Percentiles rank a stretch among this genome's conserved stretches.
phyloP scores from a whole-genome alignment of 2,888 invertebrate species.

The Lucinisca nassula region DNA sequence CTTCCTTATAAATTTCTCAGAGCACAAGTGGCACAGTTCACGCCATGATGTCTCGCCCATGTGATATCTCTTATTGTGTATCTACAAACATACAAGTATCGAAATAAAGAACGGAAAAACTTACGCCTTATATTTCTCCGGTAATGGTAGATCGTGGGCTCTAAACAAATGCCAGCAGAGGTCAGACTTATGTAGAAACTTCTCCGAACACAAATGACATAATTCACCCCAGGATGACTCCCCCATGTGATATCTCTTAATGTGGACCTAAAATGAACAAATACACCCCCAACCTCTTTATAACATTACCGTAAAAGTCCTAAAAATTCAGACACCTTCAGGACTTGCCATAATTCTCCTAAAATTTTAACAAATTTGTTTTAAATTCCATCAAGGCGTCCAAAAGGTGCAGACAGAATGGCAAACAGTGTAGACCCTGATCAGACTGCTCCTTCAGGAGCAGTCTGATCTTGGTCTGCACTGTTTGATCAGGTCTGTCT shows the following conservation, averaged over 20 bases:
- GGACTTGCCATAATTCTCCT: no score
- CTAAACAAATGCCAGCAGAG: conserved; percentile 66
- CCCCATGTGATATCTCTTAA: conserved; percentile 9
- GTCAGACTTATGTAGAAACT: conserved; percentile 66
- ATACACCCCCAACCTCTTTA: no score
- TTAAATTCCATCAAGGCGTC: no score
- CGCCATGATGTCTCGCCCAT: conserved; percentile 38
- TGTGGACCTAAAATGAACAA: not conserved
- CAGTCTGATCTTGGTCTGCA: no score
- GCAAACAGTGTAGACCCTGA: no score
- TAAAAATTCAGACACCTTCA: no score
- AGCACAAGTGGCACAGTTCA: conserved; percentile 69
- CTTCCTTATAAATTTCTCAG: conserved; percentile 68
- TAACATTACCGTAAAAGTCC: no score
- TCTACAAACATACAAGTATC: not conserved
- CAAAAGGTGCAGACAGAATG: no score
- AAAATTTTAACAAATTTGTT: no score
- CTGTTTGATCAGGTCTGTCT: no score
- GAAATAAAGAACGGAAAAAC: no score
- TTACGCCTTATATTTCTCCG: conserved; percentile 66
- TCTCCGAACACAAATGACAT: conserved; percentile 70
- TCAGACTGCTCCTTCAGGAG: no score
- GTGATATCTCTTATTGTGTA: conserved; percentile 2
- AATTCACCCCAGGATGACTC: conserved; percentile 55
- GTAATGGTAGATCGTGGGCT: conserved; percentile 52